phyloP scores from a whole-genome alignment of 2,113 vertebrate genomes.

The Caretta caretta region DNA sequence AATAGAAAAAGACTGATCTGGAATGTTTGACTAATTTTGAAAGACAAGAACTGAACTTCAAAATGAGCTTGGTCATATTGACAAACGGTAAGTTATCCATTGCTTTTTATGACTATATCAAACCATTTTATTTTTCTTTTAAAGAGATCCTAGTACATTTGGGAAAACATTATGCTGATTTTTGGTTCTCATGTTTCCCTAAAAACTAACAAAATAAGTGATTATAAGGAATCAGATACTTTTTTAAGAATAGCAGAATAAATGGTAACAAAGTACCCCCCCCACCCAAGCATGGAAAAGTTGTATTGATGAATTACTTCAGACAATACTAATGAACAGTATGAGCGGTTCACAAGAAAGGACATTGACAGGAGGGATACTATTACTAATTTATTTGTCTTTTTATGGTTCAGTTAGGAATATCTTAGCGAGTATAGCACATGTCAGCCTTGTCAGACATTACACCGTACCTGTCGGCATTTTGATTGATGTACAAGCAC shows the following conservation, averaged over 20 bases:
- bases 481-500: constrained; percentile 88
- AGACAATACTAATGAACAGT: constrained; percentile 75
- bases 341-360: constrained; percentile 71
- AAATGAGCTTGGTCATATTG: constrained; percentile 73
- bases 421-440: constrained; percentile 79
- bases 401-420: constrained; percentile 86
- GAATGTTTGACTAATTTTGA: constrained; percentile 60
- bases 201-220: neutral
- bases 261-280: constrained; percentile 36
- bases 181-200: constrained; percentile 61
- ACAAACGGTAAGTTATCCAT: constrained; percentile 64
- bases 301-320: constrained; percentile 68
- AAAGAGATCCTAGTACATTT: constrained; percentile 51
- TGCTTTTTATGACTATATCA: constrained; percentile 68
- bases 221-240: neutral
- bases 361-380: constrained; percentile 85
- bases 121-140: constrained; percentile 55
- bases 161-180: constrained; percentile 67
- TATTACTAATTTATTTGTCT: constrained; percentile 95
- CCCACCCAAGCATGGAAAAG: constrained; percentile 37
- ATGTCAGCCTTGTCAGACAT: constrained; percentile 88
- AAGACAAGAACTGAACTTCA: constrained; percentile 67
- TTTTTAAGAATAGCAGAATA: constrained; percentile 24
- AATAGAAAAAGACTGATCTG: constrained; percentile 32
- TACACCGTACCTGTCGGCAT: constrained; percentile 89